These are phyloP conservation scores for Myotis myotis DNA, from an alignment of 2,797 vertebrate species.

Conservation along the genomic window DNA sequence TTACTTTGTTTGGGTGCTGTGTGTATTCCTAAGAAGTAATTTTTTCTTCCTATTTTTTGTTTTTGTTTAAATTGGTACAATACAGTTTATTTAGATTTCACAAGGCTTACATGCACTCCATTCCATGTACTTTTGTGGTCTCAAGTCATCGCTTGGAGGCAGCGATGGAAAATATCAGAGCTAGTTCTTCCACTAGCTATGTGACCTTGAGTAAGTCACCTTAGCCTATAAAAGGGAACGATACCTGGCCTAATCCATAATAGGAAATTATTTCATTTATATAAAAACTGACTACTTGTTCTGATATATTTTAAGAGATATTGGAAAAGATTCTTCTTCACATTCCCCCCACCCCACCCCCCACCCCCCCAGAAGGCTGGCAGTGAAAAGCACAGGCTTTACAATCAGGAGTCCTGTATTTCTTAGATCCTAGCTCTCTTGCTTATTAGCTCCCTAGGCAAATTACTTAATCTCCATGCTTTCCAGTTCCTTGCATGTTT, in stretches of 20 bases:
- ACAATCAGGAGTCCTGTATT: background rate
- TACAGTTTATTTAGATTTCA: conserved; percentile 27
- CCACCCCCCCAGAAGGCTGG: background rate
- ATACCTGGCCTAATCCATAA: background rate
- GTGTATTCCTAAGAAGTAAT: conserved; percentile 1
- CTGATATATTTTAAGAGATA: conserved; percentile 24
- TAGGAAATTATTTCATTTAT: background rate
- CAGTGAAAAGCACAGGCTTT: background rate
- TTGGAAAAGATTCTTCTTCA: background rate
- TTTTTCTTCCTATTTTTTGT: background rate
- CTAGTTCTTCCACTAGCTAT: conserved; percentile 23
- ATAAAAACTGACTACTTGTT: conserved; percentile 7
- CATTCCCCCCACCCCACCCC: background rate
- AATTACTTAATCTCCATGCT: background rate
- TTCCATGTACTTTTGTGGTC: conserved; percentile 18
- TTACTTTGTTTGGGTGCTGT: conserved; percentile 19
- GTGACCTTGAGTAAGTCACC: conserved; percentile 59
- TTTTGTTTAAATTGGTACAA: background rate
- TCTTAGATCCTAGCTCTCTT: conserved; percentile 8
- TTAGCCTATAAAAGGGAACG: background rate
- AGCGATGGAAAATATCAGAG: conserved; percentile 62
- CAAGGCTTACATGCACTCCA: background rate
- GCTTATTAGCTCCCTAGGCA: background rate
- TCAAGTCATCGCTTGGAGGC: conserved; percentile 61
- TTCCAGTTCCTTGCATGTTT: background rate